Evolutionary conservation across 2,888 invertebrate species (phyloP).

Genomic region (Cremastinae sp.): DNA sequence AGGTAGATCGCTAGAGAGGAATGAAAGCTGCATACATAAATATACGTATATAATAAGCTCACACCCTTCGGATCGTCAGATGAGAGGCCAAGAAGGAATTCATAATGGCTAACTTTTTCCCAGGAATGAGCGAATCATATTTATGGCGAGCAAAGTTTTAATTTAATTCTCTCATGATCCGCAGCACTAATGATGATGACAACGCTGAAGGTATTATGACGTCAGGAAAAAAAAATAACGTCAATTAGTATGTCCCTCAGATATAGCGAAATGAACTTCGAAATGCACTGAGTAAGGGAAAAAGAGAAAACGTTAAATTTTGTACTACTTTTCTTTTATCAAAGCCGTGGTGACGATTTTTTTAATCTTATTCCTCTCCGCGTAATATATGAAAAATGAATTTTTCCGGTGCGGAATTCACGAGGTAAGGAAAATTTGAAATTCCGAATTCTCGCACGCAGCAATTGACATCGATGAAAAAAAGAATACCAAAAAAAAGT

Average conservation of each 20-base stretch:
- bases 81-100: conserved; percentile 25
- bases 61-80: neutral
- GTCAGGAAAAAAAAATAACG: neutral
- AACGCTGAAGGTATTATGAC: conserved; percentile 10
- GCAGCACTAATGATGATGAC: neutral
- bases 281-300: too few species aligned
- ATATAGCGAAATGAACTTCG: too few species aligned
- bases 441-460: conserved; percentile 32
- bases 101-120: conserved; percentile 52
- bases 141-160: conserved; percentile 17
- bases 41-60: too few species aligned
- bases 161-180: conserved; percentile 12
- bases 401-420: conserved; percentile 21
- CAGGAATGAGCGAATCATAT: conserved; percentile 29
- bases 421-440: conserved; percentile 42
- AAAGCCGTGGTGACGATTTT: too few species aligned
- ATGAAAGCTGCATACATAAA: conserved; percentile 12
- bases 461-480: conserved; percentile 19
- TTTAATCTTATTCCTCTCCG: too few species aligned
- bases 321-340: too few species aligned
- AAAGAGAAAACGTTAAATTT: too few species aligned
- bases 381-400: conserved; percentile 16
- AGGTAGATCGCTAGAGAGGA: conserved; percentile 16
- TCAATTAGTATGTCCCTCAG: neutral
- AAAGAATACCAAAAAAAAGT: neutral